Evolutionary conservation across 2,797 vertebrate species (phyloP).

Genomic region (Poecilia picta): DNA sequence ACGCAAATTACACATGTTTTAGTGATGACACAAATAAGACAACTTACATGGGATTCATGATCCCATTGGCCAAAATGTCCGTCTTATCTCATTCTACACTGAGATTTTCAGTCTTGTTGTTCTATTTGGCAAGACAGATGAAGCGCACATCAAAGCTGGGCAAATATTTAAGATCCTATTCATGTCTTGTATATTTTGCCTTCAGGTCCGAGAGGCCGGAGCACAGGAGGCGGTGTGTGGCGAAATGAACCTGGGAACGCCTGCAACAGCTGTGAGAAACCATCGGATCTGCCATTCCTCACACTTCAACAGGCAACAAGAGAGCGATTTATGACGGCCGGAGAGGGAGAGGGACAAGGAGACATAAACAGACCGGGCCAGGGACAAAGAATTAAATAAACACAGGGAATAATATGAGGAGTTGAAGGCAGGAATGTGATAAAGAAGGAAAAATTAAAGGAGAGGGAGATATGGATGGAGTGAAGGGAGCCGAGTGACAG

Average conservation of each 20-base stretch:
- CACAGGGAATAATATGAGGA: conserved; percentile 36
- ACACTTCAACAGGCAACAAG: conserved; percentile 79
- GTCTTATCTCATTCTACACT: conserved; percentile 32
- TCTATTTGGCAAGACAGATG: conserved; percentile 43
- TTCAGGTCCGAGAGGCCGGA: conserved; percentile 52
- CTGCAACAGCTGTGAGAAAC: conserved; percentile 75
- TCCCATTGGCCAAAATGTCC: neutral
- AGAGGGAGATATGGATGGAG: conserved; percentile 38
- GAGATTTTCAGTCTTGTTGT: conserved; percentile 31
- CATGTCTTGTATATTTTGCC: conserved; percentile 74
- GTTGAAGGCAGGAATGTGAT: conserved; percentile 47
- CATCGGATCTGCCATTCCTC: conserved; percentile 76
- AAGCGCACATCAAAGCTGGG: conserved; percentile 66
- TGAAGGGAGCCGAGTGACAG: conserved; percentile 2
- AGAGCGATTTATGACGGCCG: conserved; percentile 68
- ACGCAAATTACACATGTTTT: neutral
- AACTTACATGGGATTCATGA: neutral
- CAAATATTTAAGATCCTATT: conserved; percentile 64
- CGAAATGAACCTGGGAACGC: conserved; percentile 61
- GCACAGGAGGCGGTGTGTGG: conserved; percentile 60
- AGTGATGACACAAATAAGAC: neutral
- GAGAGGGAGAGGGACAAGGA: conserved; percentile 41
- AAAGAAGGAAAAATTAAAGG: conserved; percentile 36
- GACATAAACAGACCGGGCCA: conserved; percentile 57
- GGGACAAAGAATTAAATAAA: conserved; percentile 56